These are phyloP conservation scores for Ganaspis sp. DNA, from an alignment of 1,140 invertebrate genomes.

Conservation along the genomic window DNA sequence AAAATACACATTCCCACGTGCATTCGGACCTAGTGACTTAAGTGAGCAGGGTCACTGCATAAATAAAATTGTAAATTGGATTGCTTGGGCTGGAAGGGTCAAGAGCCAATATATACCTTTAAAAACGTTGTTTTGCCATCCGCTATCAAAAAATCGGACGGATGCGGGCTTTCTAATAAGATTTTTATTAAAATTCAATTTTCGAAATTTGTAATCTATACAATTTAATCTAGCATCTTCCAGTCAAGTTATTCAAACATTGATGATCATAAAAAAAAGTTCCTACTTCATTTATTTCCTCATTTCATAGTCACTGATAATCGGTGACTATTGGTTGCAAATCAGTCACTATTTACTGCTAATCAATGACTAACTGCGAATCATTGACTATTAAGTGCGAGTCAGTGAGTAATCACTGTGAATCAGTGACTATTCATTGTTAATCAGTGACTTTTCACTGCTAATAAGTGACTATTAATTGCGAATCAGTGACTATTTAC, in stretches of 20 bases:
- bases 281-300: not conserved
- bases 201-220: not conserved
- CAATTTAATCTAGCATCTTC: not conserved
- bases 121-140: not conserved
- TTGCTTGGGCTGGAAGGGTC: constrained; percentile 52
- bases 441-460: no score
- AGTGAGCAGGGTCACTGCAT: constrained; percentile 57
- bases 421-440: no score
- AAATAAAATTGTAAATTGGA: constrained; percentile 56
- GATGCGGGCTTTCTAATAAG: not conserved
- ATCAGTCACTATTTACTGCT: no score
- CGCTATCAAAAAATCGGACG: not conserved
- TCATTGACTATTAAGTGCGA: no score
- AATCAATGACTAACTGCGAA: no score
- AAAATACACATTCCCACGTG: constrained; percentile 49
- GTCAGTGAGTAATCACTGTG: no score
- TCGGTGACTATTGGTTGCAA: no score
- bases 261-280: not conserved
- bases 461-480: no score
- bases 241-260: not conserved
- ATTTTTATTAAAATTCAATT: not conserved
- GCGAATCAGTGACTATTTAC: no score
- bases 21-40: constrained; percentile 50
- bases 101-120: constrained; percentile 51
- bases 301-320: no score